Base-by-base conservation (phyloP, 2,797 vertebrate species). In the Protonibea diacanthus region DNA sequence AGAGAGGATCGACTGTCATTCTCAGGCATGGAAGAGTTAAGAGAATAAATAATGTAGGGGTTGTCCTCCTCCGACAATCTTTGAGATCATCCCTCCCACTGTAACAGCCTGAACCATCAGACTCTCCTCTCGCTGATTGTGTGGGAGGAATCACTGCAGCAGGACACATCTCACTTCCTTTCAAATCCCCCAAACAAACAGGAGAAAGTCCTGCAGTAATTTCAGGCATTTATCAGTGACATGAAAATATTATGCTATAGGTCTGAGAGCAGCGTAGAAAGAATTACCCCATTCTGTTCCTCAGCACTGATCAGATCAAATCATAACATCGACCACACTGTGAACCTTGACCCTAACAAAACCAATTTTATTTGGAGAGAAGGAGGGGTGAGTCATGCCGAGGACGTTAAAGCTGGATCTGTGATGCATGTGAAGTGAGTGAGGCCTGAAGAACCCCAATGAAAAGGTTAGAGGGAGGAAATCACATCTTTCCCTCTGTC, bases 351-450 rank as follows among this genome's bases (percentile, higher is more conserved):
- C 89, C 92, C 76, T 76, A 40, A 76, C 64, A 82, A 90, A 92
- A 89, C 85, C 89, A 92, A 87, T 90, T 92, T 89, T 85, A 92
- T 89, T 89, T 89, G 79, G 68, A 74, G 76, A 89, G 81, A 90
- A 88, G 85, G 70, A 88, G 64, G 75, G 85, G 84, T 86, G 73
- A 84, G 88, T 75, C 61, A 82, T 78, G 74, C 71, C 29, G 73
- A 86, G 80, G 89, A 88, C 79, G 84, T 90, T 88, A 90, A 90
- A 89, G 85, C 77, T 48, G 78, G 80, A 84, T 89, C 88, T 91
- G 80, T 89, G 87, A 89, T 83, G 87, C 87, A 84, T 84, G 88
- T 80, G 89, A 88, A 84, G 82, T 51, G 80, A 82, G 69, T 51
- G 73, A 63, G 74, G 64, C 72, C 75, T 71, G 69, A 71, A 82